Conservation (phyloP, 1,140 invertebrate genomes). For the Aculops lycopersici region DNA sequence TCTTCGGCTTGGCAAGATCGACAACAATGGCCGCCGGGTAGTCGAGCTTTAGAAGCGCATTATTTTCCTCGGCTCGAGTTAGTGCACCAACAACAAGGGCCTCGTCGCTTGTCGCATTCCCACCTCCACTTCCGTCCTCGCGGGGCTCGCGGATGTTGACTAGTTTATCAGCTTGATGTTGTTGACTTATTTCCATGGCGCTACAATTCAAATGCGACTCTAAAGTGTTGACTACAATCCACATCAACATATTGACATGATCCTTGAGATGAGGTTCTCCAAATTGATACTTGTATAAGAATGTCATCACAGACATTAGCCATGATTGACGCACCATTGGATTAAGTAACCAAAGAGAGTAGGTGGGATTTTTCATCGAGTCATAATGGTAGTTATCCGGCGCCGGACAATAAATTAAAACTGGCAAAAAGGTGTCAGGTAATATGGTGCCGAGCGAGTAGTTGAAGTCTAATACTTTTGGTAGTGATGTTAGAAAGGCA, state of each 20-base stretch:
- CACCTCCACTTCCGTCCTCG: too few species aligned
- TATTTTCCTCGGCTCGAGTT: too few species aligned
- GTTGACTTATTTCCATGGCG: too few species aligned
- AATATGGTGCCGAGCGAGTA: conserved; percentile 56
- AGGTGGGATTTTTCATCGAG: conserved; percentile 21
- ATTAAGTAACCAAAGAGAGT: conserved; percentile 58
- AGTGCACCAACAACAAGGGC: too few species aligned
- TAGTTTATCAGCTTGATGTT: too few species aligned
- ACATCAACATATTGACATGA: conserved; percentile 43
- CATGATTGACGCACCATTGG: conserved; percentile 50
- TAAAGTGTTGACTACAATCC: conserved; percentile 70
- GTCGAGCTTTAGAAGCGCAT: too few species aligned
- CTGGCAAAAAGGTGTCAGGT: conserved; percentile 42
- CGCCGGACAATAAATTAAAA: conserved; percentile 58
- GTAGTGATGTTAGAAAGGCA: conserved; percentile 40
- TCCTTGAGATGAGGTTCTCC: conserved; percentile 38
- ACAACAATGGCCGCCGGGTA: too few species aligned
- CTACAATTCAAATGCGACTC: conserved; percentile 30
- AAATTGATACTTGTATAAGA: conserved; percentile 46
- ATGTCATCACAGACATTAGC: conserved; percentile 56
- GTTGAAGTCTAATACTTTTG: conserved; percentile 44
- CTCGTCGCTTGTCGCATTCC: too few species aligned
- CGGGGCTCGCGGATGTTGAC: too few species aligned
- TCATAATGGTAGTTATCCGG: conserved; percentile 23
- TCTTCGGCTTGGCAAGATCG: too few species aligned